Evolutionary conservation across 2,113 vertebrate genomes (phyloP), one percentile per base, ranked within the genome.

Genomic region (Ochotona princeps): DNA sequence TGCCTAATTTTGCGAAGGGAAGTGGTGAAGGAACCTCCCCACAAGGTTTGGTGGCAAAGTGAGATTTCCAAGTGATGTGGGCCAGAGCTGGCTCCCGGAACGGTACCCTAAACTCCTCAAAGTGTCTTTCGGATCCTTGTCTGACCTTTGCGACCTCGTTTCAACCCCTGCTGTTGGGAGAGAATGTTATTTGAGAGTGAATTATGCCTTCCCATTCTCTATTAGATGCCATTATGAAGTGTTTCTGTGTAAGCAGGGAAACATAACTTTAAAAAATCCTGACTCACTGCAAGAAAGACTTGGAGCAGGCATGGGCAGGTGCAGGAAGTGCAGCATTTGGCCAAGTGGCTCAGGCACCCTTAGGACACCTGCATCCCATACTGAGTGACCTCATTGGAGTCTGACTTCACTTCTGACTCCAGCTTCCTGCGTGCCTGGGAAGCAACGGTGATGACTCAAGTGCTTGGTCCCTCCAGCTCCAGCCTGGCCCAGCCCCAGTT

Each of bases 81-180:
- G 8, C 47, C 51, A 12, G 21, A 69, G 6, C 21, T 7, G 0
- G 21, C 15, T 49, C 28, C 18, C 18, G 6, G 49, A n/a, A 73
- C 3, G 1, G 20, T 7, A 8, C 0, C 73, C 75, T n/a, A 2
- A 35, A 57, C 8, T 23, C 57, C 7, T 26, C 2, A 13, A 7
- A 15, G 49, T 21, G 11, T 25, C 80, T 87, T 44, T 63, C 32
- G 12, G 28, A 14, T 2, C 13, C 17, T 25, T 6, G 1, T 60
- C 75, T 84, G 44, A 9, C 35, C 82, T 38, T 11, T 26, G 8
- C 51, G 38, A 8, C 11, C 13, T 18, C 67, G 21, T 35, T n/a
- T n/a, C n/a, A 23, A 15, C 25, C 8, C 25, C 14, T 51, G 67
- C 78, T 30, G 80, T n/a, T 21, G 30, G 32, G 26, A 91, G 38